These are phyloP conservation scores for Chloroceryle inda DNA, from an alignment of 2,797 vertebrate genomes.

Conservation along the genomic window DNA sequence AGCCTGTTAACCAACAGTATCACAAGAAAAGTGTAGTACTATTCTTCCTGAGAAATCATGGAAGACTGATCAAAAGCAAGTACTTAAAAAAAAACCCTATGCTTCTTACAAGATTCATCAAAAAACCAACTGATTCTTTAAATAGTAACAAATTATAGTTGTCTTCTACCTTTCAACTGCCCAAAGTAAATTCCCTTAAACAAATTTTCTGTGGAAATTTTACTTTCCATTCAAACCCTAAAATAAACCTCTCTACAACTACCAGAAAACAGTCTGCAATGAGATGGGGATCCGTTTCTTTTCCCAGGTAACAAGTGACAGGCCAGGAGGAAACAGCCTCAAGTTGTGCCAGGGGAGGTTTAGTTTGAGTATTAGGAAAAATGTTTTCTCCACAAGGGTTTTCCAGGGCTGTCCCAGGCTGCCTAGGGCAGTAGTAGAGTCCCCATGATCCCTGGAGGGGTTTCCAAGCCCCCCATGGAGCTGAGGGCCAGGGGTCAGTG, in stretches of 20 bases:
- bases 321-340: too few relatives aligned
- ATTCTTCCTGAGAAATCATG: not conserved
- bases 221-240: not conserved
- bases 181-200: not conserved
- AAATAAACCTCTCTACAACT: not conserved
- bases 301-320: not conserved
- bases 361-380: too few relatives aligned
- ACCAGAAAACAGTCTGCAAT: not conserved
- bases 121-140: not conserved
- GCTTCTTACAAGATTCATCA: not conserved
- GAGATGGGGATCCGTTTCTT: fast-evolving
- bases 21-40: not conserved
- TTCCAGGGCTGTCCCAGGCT: too few relatives aligned
- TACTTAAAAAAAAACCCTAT: not conserved
- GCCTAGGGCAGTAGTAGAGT: not conserved
- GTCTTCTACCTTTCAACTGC: not conserved
- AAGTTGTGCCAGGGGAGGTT: too few relatives aligned
- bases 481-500: too few relatives aligned
- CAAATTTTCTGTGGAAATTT: not conserved
- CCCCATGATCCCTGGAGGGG: not conserved
- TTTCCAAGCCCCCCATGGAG: fast-evolving
- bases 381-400: too few relatives aligned
- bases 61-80: not conserved
- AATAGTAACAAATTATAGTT: not conserved
- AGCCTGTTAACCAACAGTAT: not conserved